A percentile compares a stretch with the other conserved stretches of the same genome.
Conservation (phyloP, 2,113 vertebrate genomes). For the Canis aureus region DNA sequence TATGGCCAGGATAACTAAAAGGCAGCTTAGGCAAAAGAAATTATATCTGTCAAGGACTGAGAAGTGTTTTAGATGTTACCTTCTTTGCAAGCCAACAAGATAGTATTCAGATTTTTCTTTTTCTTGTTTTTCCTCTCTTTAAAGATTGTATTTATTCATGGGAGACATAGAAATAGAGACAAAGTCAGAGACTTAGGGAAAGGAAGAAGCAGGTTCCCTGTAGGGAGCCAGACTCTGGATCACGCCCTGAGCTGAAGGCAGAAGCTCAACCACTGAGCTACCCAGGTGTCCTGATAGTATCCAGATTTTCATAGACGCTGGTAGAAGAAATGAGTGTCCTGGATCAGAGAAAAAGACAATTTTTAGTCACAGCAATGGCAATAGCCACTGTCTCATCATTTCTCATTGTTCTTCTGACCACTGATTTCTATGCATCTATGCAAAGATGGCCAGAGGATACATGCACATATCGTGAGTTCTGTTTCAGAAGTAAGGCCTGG, state of each 20-base stretch:
- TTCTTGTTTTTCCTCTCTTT: too few species aligned
- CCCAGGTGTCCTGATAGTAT: not conserved
- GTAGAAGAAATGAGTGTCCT: not conserved
- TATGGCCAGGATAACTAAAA: conserved; percentile 3
- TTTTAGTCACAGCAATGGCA: not conserved
- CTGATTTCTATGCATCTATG: not conserved
- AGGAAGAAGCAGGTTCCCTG: too few species aligned
- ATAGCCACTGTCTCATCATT: not conserved
- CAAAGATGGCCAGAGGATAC: not conserved
- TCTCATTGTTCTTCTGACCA: not conserved
- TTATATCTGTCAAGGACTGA: not conserved
- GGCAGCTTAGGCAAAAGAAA: not conserved
- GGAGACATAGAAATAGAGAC: too few species aligned
- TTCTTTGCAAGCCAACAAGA: not conserved
- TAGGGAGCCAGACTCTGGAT: too few species aligned
- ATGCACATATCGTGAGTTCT: not conserved
- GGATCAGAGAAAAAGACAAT: not conserved
- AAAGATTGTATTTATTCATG: too few species aligned
- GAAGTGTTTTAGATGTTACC: not conserved
- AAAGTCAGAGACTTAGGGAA: too few species aligned
- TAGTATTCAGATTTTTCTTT: not conserved
- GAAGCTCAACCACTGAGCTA: too few species aligned
- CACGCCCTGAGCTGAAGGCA: too few species aligned
- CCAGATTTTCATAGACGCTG: not conserved
- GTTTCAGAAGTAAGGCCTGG: not conserved